Evolutionary conservation across 2,888 invertebrate genomes (phyloP).

Genomic region (Eupsilia transversa): DNA sequence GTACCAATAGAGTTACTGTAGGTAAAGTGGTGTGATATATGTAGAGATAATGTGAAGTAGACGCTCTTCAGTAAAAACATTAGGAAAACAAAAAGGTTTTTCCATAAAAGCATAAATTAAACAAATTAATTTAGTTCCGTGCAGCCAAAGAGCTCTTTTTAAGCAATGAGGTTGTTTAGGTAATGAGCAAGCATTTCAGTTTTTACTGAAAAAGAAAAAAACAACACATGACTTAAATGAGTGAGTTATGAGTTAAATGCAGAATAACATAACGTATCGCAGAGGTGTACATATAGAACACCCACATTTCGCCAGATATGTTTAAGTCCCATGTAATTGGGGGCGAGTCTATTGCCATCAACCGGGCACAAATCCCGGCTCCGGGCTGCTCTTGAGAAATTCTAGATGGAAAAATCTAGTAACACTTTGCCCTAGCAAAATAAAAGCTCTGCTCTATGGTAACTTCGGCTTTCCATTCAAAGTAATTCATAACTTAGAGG

Average conservation of each 20-base stretch:
- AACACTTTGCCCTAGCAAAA: background rate
- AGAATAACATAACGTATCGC: background rate
- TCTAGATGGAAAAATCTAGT: too few relatives aligned
- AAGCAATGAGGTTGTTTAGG: too few relatives aligned
- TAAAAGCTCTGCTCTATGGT: background rate
- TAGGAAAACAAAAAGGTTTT: background rate
- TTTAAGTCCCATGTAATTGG: too few relatives aligned
- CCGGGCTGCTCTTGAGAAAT: too few relatives aligned
- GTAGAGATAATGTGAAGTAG: background rate
- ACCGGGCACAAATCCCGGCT: too few relatives aligned
- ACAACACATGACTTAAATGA: background rate
- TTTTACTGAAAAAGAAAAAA: background rate
- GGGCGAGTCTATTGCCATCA: too few relatives aligned
- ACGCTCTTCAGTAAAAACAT: background rate
- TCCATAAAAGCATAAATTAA: background rate
- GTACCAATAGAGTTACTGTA: background rate
- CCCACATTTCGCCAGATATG: too few relatives aligned
- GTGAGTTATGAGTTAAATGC: background rate
- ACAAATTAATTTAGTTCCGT: background rate
- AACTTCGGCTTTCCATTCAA: background rate
- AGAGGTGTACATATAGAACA: too few relatives aligned
- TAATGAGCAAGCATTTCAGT: background rate
- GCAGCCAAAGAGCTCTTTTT: slow-evolving; percentile 1
- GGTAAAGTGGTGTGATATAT: too few relatives aligned
- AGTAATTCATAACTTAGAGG: background rate